Evolutionary conservation across 2,113 vertebrate genomes (phyloP).

Genomic region (Sisor rabdophorus): DNA sequence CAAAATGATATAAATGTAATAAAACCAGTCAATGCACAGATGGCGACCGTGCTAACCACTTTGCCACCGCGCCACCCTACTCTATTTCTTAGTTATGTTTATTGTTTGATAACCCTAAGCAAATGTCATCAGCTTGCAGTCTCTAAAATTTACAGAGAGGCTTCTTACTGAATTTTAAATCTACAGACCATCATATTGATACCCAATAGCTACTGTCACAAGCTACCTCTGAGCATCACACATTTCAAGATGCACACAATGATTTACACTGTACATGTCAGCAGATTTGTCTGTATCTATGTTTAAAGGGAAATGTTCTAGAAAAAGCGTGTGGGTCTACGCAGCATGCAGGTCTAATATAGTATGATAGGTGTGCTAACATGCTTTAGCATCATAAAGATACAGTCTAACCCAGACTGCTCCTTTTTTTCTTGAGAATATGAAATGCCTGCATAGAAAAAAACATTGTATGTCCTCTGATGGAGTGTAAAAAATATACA

Average conservation of each 20-base stretch:
- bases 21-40: too few relatives aligned
- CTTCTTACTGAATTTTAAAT: conserved; percentile 77
- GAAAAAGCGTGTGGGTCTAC: conserved; percentile 25
- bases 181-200: conserved; percentile 75
- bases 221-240: conserved; percentile 66
- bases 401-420: background rate
- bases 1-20: too few relatives aligned
- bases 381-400: conserved; percentile 44
- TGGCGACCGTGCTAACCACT: too few relatives aligned
- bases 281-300: conserved; percentile 24
- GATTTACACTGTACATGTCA: conserved; percentile 8
- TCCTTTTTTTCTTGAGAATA: conserved; percentile 9
- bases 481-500: conserved; percentile 42
- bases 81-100: background rate
- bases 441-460: conserved; percentile 24
- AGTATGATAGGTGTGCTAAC: conserved; percentile 41
- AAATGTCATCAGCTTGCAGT: background rate
- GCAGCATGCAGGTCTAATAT: conserved; percentile 30
- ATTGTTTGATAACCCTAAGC: background rate
- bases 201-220: conserved; percentile 72
- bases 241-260: conserved; percentile 51
- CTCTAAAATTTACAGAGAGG: background rate
- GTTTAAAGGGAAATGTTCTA: conserved; percentile 24
- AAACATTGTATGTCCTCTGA: conserved; percentile 4
- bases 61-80: too few relatives aligned